phyloP scores from a whole-genome alignment of 2,888 invertebrate species.

The Zootermopsis nevadensis region DNA sequence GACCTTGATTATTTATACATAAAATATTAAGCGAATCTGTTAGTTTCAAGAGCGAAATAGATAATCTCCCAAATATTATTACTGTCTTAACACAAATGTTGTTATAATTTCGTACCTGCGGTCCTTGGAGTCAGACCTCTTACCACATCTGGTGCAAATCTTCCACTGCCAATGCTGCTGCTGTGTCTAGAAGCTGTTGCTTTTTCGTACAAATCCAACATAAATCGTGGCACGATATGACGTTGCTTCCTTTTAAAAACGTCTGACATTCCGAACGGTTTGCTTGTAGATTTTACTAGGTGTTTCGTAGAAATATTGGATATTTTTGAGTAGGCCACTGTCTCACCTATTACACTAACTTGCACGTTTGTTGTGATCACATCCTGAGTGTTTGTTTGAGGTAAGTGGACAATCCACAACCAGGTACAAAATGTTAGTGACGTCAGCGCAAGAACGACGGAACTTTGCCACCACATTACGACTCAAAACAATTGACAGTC shows the following conservation, averaged over 20 bases:
- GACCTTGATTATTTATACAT: no score
- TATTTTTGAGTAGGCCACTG: neutral
- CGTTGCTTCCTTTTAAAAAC: neutral
- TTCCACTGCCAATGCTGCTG: neutral
- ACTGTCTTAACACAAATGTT: no score
- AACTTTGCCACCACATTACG: neutral
- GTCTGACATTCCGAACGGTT: neutral
- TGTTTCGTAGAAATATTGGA: neutral
- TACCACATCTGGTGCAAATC: slow-evolving; percentile 41
- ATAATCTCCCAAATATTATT: no score
- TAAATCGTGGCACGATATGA: slow-evolving; percentile 38
- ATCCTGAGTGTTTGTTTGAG: slow-evolving; percentile 11
- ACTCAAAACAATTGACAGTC: neutral
- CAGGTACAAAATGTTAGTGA: slow-evolving; percentile 31
- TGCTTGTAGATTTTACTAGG: neutral
- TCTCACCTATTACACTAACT: slow-evolving; percentile 6
- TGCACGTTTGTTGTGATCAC: slow-evolving; percentile 40
- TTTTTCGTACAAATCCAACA: slow-evolving; percentile 48
- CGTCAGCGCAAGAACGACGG: slow-evolving; percentile 8
- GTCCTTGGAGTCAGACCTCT: slow-evolving; percentile 44
- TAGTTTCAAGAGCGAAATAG: no score
- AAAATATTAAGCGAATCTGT: no score
- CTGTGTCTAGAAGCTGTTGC: neutral
- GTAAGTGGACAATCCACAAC: slow-evolving; percentile 35
- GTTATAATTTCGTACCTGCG: slow-evolving; percentile 43